phyloP scores from a whole-genome alignment of 2,888 invertebrate species.

The Papilio gigon region DNA sequence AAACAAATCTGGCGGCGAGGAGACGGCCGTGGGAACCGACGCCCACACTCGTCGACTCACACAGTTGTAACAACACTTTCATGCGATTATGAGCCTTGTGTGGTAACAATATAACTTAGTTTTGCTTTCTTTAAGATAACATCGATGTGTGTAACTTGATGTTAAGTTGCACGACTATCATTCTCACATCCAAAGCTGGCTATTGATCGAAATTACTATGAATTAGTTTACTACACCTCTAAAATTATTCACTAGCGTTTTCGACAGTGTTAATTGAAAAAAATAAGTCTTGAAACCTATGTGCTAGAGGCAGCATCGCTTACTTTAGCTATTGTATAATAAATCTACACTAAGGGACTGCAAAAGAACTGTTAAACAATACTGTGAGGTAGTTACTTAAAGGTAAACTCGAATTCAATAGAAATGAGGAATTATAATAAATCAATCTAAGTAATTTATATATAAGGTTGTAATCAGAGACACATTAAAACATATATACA shows the following conservation, averaged over 20 bases:
- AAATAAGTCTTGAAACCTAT: too few relatives aligned
- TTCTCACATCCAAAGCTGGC: not conserved
- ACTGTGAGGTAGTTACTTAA: too few relatives aligned
- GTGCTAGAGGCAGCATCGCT: too few relatives aligned
- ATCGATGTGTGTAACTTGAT: not conserved
- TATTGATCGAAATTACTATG: not conserved
- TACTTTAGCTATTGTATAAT: too few relatives aligned
- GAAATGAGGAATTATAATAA: too few relatives aligned
- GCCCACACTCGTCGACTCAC: conserved; percentile 36
- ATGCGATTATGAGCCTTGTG: conserved; percentile 5
- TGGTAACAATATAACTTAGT: not conserved
- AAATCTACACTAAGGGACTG: too few relatives aligned
- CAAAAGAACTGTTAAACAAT: too few relatives aligned
- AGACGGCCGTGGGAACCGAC: conserved; percentile 37
- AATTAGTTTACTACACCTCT: not conserved
- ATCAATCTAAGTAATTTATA: not conserved
- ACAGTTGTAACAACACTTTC: conserved; percentile 3
- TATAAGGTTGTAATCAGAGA: too few relatives aligned
- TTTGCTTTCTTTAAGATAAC: not conserved
- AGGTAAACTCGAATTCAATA: too few relatives aligned
- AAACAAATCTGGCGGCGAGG: conserved; percentile 38
- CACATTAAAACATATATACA: too few relatives aligned
- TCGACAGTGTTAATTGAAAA: too few relatives aligned
- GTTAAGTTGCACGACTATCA: conserved; percentile 11
- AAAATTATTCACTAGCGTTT: not conserved